phyloP scores from a whole-genome alignment of 2,797 vertebrate species.

The Delichon dasypus region DNA sequence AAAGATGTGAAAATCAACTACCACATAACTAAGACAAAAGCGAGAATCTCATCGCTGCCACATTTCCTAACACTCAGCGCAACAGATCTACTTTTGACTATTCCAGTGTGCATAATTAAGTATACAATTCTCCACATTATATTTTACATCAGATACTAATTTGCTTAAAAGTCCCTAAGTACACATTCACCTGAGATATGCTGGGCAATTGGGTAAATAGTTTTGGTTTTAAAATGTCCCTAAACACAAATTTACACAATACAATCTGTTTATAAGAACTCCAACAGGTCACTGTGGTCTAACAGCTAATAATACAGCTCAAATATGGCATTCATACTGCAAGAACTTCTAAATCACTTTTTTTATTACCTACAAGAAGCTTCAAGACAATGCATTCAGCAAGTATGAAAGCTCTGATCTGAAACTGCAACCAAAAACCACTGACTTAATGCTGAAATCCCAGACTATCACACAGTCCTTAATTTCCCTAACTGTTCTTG shows the following conservation, averaged over 20 bases:
- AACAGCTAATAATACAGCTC: conserved; percentile 23
- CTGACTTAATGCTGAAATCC: conserved; percentile 35
- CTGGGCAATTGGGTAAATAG: conserved; percentile 59
- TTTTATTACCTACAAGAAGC: conserved; percentile 41
- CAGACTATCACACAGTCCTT: not conserved
- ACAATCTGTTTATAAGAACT: conserved; percentile 63
- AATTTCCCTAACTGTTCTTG: conserved; percentile 35
- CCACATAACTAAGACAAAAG: not conserved
- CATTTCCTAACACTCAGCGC: conserved; percentile 59
- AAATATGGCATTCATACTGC: conserved; percentile 1
- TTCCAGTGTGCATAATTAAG: conserved; percentile 54
- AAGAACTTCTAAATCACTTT: conserved; percentile 53
- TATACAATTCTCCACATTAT: conserved; percentile 52
- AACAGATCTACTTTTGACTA: conserved; percentile 39
- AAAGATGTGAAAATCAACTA: conserved; percentile 18
- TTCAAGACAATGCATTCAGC: conserved; percentile 29
- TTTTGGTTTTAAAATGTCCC: conserved; percentile 54
- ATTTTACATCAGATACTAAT: conserved; percentile 69
- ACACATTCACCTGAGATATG: conserved; percentile 63
- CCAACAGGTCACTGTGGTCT: conserved; percentile 40
- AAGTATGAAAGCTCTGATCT: conserved; percentile 41
- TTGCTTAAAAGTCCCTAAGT: conserved; percentile 68
- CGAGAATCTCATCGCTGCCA: conserved; percentile 42
- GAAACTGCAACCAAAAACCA: conserved; percentile 47
- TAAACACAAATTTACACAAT: conserved; percentile 59